Evolutionary conservation across 2,888 invertebrate species (phyloP).

Genomic region (Anarsia innoxiella): DNA sequence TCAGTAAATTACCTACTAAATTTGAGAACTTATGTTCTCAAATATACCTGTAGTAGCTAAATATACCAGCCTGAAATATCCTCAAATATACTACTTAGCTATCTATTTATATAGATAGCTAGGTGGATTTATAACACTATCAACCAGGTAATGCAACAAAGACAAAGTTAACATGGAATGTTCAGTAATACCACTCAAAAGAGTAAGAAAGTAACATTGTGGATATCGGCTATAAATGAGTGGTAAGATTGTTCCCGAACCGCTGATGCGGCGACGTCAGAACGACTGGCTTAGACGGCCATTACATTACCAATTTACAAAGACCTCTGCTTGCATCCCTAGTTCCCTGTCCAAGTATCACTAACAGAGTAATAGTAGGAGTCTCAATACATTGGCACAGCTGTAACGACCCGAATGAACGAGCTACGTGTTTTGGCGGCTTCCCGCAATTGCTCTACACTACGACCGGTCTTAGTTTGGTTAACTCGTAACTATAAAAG

Average conservation of each 20-base stretch:
- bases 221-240: conserved; percentile 48
- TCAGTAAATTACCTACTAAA: too few relatives aligned
- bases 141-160: conserved; percentile 2
- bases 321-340: conserved; percentile 29
- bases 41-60: too few relatives aligned
- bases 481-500: too few relatives aligned
- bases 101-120: too few relatives aligned
- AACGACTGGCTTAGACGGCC: conserved; percentile 55
- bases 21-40: too few relatives aligned
- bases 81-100: too few relatives aligned
- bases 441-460: conserved; percentile 54
- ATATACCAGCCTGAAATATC: too few relatives aligned
- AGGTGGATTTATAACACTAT: neutral
- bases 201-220: conserved; percentile 33
- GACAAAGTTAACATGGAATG: conserved; percentile 15
- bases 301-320: conserved; percentile 42
- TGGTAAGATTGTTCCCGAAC: conserved; percentile 45
- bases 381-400: conserved; percentile 36
- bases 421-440: conserved; percentile 68
- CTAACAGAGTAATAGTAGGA: conserved; percentile 22
- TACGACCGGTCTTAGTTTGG: too few relatives aligned
- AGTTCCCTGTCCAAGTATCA: conserved; percentile 4
- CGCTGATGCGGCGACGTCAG: conserved; percentile 60
- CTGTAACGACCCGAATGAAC: conserved; percentile 59
- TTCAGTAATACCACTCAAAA: conserved; percentile 17